phyloP scores from a whole-genome alignment of 2,797 vertebrate species.

The Pogonophryne albipinna region DNA sequence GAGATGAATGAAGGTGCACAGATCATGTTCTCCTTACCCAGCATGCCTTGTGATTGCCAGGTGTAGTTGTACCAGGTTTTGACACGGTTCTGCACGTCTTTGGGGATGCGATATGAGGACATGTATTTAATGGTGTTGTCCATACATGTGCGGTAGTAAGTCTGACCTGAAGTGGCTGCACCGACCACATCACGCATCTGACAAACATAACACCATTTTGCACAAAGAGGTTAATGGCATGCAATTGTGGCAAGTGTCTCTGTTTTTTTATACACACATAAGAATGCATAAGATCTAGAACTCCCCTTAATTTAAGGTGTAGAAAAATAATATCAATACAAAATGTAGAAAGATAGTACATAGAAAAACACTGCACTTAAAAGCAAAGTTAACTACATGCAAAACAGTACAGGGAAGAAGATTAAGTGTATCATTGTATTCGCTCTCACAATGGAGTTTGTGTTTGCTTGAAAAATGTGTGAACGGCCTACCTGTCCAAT shows the following conservation, averaged over 20 bases:
- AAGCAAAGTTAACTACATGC: too few species aligned
- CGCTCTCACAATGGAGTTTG: too few species aligned
- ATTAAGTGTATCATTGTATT: too few species aligned
- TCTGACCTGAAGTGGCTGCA: constrained; percentile 93
- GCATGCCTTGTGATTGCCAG: constrained; percentile 99
- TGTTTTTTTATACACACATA: too few species aligned
- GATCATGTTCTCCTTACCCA: constrained; percentile 87
- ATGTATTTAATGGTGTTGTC: constrained; percentile 98
- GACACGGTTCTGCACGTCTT: constrained; percentile 92
- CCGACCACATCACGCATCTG: constrained; percentile 99
- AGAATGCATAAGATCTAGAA: too few species aligned
- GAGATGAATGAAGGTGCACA: neutral
- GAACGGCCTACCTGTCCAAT: constrained; percentile 92
- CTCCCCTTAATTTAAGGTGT: too few species aligned
- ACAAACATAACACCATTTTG: neutral
- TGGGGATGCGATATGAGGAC: constrained; percentile 95
- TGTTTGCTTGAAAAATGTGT: neutral
- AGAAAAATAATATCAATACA: too few species aligned
- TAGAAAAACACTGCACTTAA: too few species aligned
- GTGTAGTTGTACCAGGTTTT: constrained; percentile 99
- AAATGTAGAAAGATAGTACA: too few species aligned
- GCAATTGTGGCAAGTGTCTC: neutral
- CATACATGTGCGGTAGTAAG: constrained; percentile 95
- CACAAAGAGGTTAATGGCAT: neutral
- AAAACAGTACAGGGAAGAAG: too few species aligned